These are phyloP conservation scores for Onychomys leucogaster DNA, from an alignment of 2,797 vertebrate species.

Conservation along the genomic window DNA sequence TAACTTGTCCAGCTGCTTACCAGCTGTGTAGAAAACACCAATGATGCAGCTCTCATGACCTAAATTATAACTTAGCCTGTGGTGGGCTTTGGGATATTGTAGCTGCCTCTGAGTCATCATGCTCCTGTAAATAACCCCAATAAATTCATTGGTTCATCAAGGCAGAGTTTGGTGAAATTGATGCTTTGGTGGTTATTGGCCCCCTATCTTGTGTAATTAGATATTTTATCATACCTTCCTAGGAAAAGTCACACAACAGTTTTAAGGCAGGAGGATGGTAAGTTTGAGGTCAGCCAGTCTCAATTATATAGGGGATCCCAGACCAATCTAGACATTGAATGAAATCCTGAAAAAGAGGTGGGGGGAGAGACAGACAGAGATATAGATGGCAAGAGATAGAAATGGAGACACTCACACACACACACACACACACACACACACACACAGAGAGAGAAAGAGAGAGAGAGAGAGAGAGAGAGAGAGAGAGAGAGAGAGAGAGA, in stretches of 20 bases:
- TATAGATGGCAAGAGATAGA: too few relatives aligned
- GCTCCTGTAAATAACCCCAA: not conserved
- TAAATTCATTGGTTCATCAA: not conserved
- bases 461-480: not conserved
- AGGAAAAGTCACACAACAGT: not conserved
- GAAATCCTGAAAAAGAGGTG: not conserved
- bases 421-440: too few relatives aligned
- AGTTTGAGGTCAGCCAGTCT: not conserved
- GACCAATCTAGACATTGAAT: not conserved
- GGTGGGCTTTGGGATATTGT: not conserved
- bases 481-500: not conserved
- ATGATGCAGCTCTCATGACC: not conserved
- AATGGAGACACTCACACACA: too few relatives aligned
- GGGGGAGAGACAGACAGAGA: not conserved
- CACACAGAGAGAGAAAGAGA: too few relatives aligned
- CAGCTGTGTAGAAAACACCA: too few relatives aligned
- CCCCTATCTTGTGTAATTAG: not conserved
- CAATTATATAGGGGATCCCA: not conserved
- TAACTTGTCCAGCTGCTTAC: not conserved
- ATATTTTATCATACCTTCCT: not conserved
- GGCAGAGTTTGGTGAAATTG: not conserved
- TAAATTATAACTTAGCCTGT: not conserved
- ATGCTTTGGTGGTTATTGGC: not conserved
- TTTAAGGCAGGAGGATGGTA: not conserved
- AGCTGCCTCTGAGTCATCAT: not conserved